Percentiles rank a stretch among this genome's conserved stretches.
Conservation (phyloP, 2,797 vertebrate genomes). For the Lutjanus argentimaculatus region DNA sequence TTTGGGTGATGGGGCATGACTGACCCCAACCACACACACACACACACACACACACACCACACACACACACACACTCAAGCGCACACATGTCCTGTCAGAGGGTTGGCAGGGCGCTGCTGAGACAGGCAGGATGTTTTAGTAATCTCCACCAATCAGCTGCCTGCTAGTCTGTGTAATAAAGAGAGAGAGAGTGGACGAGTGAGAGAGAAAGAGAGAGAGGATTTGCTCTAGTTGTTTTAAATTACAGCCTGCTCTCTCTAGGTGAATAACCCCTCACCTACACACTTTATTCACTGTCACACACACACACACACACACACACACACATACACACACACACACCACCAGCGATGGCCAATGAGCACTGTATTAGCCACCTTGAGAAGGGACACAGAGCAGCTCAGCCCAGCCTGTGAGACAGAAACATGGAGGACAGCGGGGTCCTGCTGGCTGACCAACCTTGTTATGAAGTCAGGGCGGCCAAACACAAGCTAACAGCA, state of each 20-base stretch:
- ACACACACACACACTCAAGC: constrained; percentile 31
- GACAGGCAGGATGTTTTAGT: constrained; percentile 89
- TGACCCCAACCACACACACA: constrained; percentile 69
- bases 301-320: constrained; percentile 37
- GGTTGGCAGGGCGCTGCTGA: constrained; percentile 87
- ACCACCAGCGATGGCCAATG: constrained; percentile 27
- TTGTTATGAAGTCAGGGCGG: constrained; percentile 72
- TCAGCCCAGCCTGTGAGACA: constrained; percentile 40
- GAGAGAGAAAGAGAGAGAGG: constrained; percentile 69
- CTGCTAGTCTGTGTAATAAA: constrained; percentile 93
- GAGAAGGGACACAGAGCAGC: constrained; percentile 25
- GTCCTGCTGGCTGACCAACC: constrained; percentile 72
- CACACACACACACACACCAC: constrained; percentile 24
- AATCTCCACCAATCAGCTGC: constrained; percentile 94
- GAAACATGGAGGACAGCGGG: constrained; percentile 52
- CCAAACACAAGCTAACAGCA: constrained; percentile 52
- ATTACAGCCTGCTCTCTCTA: constrained; percentile 83
- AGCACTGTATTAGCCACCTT: constrained; percentile 51
- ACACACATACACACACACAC: constrained; percentile 32
- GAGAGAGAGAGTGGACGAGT: constrained; percentile 56
- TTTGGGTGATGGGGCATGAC: constrained; percentile 92
- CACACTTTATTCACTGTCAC: constrained; percentile 73
- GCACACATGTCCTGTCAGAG: constrained; percentile 74
- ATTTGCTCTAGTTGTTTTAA: constrained; percentile 86
- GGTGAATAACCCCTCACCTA: constrained; percentile 85